A percentile compares a stretch with the other conserved stretches of the same genome.
phyloP scores from a whole-genome alignment of 1,140 invertebrate genomes.

The Orchestia grillus region DNA sequence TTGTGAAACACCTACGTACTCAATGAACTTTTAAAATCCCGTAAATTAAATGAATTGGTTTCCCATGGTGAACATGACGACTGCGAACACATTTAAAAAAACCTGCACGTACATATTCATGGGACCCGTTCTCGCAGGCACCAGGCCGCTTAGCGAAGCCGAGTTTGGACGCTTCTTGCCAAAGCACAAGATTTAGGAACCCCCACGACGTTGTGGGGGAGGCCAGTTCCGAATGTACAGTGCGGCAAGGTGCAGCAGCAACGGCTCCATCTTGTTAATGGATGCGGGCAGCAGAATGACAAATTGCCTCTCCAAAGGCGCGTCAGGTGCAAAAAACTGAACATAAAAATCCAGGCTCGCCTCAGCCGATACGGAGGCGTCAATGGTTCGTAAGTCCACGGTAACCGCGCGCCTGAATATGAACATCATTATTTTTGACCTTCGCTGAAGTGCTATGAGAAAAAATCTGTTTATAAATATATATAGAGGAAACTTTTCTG shows the following conservation, averaged over 20 bases:
- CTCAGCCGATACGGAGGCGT: constrained; percentile 21
- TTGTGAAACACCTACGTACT: no score
- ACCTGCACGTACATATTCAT: neutral
- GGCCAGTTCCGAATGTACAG: no score
- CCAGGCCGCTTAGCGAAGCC: neutral
- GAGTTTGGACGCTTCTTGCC: neutral
- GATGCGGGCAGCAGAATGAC: constrained; percentile 29
- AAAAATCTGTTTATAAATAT: neutral
- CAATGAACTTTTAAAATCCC: no score
- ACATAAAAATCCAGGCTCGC: neutral
- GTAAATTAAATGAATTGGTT: neutral
- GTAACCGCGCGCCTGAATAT: neutral
- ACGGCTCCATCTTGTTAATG: constrained; percentile 38
- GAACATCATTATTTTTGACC: constrained; percentile 24
- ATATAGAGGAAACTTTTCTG: neutral
- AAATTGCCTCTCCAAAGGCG: constrained; percentile 19
- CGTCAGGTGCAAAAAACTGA: neutral
- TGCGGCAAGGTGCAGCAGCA: neutral
- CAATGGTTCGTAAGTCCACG: constrained; percentile 21
- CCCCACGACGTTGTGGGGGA: no score
- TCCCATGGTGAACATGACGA: neutral
- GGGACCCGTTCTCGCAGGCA: neutral
- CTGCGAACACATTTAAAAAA: neutral
- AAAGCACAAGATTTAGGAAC: neutral
- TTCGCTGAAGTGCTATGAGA: neutral